A percentile compares a stretch with the other conserved stretches of the same genome.
Evolutionary conservation across 2,113 vertebrate genomes (phyloP).

Genomic region (Corythoichthys intestinalis): DNA sequence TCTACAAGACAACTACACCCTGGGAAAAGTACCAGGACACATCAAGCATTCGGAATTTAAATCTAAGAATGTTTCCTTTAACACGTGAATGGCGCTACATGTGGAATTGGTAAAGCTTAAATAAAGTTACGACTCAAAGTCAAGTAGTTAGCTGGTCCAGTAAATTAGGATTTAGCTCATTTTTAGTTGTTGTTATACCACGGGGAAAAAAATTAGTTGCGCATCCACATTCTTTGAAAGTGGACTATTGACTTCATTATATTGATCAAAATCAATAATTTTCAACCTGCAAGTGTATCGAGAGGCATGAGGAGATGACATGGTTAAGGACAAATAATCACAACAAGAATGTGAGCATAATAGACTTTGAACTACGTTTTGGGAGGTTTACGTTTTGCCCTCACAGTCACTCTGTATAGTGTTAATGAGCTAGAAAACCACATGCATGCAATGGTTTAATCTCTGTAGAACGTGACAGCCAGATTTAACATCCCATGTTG

Average conservation of each 20-base stretch:
- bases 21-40: neutral
- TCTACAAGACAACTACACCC: neutral
- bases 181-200: neutral
- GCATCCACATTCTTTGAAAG: neutral
- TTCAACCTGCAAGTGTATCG: slow-evolving; percentile 26
- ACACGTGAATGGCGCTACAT: neutral
- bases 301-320: slow-evolving; percentile 45
- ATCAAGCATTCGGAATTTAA: neutral
- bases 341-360: slow-evolving; percentile 40
- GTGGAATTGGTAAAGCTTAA: neutral
- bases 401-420: slow-evolving; percentile 16
- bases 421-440: neutral
- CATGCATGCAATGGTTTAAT: slow-evolving; percentile 7
- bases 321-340: slow-evolving; percentile 49
- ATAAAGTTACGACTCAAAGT: neutral
- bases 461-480: slow-evolving; percentile 13
- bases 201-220: neutral
- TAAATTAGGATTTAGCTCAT: neutral
- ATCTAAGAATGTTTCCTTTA: neutral
- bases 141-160: neutral
- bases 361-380: slow-evolving; percentile 53
- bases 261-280: neutral
- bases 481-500: slow-evolving; percentile 24
- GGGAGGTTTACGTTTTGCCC: slow-evolving; percentile 37
- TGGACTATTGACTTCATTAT: neutral